Evolutionary conservation across 2,797 vertebrate species (phyloP).

Genomic region (Alfaro cultratus): DNA sequence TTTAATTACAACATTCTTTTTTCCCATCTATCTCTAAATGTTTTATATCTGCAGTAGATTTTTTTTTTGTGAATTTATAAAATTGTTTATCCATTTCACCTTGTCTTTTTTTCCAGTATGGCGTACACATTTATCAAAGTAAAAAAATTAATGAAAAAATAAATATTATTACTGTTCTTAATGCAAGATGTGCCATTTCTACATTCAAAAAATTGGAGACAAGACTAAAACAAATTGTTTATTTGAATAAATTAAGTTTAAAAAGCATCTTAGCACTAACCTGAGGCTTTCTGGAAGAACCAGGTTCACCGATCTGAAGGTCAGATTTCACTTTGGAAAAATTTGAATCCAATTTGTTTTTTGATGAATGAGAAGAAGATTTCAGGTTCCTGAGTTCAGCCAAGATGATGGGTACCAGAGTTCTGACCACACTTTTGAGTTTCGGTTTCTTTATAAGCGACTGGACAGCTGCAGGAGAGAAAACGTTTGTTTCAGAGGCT

Average conservation of each 20-base stretch:
- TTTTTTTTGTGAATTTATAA: no score
- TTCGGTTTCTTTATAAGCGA: conserved; percentile 59
- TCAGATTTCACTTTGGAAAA: conserved; percentile 4
- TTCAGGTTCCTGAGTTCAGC: conserved; percentile 85
- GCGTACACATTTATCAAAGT: no score
- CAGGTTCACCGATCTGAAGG: conserved; percentile 3
- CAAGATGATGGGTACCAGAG: conserved; percentile 81
- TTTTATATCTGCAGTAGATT: no score
- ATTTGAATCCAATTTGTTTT: neutral
- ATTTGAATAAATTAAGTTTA: neutral
- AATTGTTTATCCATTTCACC: no score
- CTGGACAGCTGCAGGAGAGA: conserved; percentile 44
- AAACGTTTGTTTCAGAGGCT: neutral
- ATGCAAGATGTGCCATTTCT: no score
- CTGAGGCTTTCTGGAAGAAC: conserved; percentile 16
- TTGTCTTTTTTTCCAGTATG: no score
- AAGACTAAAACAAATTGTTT: no score
- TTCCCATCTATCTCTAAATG: no score
- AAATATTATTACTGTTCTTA: no score
- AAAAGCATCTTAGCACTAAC: conserved; percentile 8
- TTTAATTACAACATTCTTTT: no score
- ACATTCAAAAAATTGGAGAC: no score
- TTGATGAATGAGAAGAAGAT: conserved; percentile 13
- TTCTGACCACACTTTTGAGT: conserved; percentile 82
- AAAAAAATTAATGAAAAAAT: no score